Conservation (phyloP, 2,113 vertebrate genomes). For the Turdus rufiventris region DNA sequence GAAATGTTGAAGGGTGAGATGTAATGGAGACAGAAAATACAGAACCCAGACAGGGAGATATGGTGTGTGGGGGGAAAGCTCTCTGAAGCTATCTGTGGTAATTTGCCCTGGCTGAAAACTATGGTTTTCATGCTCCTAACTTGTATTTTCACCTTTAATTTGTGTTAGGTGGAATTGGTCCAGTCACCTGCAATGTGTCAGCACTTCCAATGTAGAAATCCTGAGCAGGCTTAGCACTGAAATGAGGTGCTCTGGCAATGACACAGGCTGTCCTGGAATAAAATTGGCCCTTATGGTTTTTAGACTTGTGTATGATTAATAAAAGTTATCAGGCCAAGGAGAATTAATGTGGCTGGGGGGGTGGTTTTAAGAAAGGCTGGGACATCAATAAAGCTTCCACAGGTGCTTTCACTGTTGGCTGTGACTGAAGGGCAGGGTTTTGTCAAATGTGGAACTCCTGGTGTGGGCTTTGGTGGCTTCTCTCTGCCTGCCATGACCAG, state of each 20-base stretch:
- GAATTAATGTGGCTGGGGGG: neutral
- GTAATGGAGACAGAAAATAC: neutral
- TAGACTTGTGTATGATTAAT: neutral
- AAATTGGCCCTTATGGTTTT: neutral
- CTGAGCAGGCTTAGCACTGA: neutral
- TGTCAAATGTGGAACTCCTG: neutral
- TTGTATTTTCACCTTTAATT: neutral
- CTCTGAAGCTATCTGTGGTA: neutral
- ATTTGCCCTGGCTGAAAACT: neutral
- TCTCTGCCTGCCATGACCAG: neutral
- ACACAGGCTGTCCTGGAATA: neutral
- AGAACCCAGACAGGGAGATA: neutral
- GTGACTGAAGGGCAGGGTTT: neutral
- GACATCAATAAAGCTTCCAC: neutral
- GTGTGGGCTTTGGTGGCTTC: neutral
- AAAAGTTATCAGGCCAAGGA: neutral
- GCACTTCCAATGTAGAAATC: neutral
- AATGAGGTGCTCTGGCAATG: neutral
- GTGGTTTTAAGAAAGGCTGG: neutral
- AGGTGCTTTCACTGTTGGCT: neutral
- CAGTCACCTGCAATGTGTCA: neutral
- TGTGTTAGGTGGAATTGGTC: neutral
- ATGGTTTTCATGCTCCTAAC: neutral
- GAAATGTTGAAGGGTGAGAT: neutral
- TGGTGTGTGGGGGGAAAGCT: neutral